Evolutionary conservation across 2,888 invertebrate species (phyloP).

Genomic region (Sinentomon sp.): DNA sequence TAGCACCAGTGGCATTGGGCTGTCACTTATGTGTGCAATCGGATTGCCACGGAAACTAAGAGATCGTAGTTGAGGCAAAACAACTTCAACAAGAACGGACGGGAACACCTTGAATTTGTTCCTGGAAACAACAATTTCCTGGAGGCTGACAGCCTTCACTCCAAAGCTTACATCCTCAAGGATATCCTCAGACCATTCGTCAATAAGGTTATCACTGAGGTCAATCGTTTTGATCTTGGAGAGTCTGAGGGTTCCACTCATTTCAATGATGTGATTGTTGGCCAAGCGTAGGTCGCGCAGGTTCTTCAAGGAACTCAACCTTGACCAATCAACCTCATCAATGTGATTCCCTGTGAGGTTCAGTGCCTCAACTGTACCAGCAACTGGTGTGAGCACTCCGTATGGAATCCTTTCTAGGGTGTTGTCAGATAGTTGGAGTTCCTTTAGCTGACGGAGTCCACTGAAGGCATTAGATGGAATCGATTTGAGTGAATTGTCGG

Average conservation of each 20-base stretch:
- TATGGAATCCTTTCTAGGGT: conserved; percentile 47
- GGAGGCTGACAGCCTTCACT: no score
- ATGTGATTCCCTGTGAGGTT: conserved; percentile 21
- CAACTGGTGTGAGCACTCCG: conserved; percentile 39
- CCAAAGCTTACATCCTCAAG: no score
- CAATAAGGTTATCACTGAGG: no score
- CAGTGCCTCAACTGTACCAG: conserved; percentile 34
- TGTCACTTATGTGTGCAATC: no score
- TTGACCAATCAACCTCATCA: conserved; percentile 39
- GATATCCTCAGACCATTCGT: no score
- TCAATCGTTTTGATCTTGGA: no score
- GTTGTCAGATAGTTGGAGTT: conserved; percentile 43
- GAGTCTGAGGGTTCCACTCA: no score
- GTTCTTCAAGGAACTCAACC: conserved; percentile 41
- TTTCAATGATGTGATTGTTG: no score
- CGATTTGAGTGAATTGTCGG: conserved; percentile 34
- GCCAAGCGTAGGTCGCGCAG: conserved; percentile 43
- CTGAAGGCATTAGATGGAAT: conserved; percentile 41
- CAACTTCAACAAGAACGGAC: conserved; percentile 43
- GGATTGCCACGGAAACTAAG: conserved; percentile 62
- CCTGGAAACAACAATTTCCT: no score
- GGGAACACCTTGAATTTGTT: no score
- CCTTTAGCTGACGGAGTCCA: conserved; percentile 36
- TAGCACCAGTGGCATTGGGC: no score
- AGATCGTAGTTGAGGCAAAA: conserved; percentile 39